phyloP scores from a whole-genome alignment of 2,797 vertebrate species.

The Mionectes olivaceus region DNA sequence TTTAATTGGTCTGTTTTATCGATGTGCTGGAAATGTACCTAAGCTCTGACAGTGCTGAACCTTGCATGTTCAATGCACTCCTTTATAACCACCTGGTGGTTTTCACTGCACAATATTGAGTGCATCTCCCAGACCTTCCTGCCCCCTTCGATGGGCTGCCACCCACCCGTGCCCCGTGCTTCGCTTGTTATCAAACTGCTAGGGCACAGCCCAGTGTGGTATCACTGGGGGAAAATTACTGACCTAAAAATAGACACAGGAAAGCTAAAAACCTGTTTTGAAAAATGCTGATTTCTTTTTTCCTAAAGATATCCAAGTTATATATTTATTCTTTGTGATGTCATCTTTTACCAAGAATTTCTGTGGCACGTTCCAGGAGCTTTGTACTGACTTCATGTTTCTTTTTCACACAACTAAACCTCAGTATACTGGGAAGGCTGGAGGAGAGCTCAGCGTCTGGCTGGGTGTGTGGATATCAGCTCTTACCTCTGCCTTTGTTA shows the following conservation, averaged over 20 bases:
- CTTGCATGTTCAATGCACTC: neutral
- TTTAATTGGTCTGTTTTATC: neutral
- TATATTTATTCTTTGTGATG: neutral
- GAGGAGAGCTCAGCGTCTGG: neutral
- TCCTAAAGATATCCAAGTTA: neutral
- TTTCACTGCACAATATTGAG: neutral
- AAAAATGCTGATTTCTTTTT: neutral
- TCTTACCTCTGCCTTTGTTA: neutral
- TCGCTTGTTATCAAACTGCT: neutral
- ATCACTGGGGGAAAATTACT: neutral
- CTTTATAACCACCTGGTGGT: neutral
- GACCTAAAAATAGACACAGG: neutral
- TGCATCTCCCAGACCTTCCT: neutral
- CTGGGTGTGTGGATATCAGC: neutral
- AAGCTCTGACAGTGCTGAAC: neutral
- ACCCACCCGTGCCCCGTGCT: rapidly evolving
- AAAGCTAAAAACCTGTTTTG: neutral
- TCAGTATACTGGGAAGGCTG: neutral
- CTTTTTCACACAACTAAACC: neutral
- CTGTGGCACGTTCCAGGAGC: neutral
- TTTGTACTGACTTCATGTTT: neutral
- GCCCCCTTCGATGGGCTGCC: neutral
- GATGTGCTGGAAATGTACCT: neutral
- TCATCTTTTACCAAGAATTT: neutral
- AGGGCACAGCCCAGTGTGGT: neutral